phyloP scores from a whole-genome alignment of 2,888 invertebrate species.

The Thumatha senex region DNA sequence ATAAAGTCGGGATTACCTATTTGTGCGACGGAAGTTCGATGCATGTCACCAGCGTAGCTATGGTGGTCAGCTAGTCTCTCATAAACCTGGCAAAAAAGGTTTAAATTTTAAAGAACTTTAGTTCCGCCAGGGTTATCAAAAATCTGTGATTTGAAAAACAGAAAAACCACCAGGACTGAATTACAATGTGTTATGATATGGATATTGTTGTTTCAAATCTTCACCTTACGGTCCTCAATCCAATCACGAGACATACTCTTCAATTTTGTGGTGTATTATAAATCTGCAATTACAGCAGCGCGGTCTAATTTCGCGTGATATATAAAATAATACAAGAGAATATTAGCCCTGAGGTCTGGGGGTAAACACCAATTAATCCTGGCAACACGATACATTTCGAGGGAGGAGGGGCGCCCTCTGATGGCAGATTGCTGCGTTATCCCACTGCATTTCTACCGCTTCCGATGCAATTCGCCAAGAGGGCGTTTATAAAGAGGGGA shows the following conservation, averaged over 20 bases:
- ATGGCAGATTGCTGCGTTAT: constrained; percentile 74
- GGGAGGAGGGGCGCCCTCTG: constrained; percentile 53
- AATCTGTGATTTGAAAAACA: no score
- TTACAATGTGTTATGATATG: no score
- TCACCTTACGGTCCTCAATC: constrained; percentile 23
- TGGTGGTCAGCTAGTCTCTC: no score
- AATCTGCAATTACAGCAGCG: constrained; percentile 63
- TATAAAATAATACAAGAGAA: constrained; percentile 63
- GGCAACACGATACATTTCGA: constrained; percentile 71
- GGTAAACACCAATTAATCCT: constrained; percentile 81
- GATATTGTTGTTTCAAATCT: constrained; percentile 11
- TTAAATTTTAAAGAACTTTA: no score
- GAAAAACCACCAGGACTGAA: no score
- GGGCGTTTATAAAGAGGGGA: constrained; percentile 47
- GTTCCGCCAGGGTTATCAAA: no score
- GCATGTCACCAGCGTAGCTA: no score
- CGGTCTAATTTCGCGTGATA: constrained; percentile 74
- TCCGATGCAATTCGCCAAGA: constrained; percentile 62
- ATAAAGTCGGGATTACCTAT: no score
- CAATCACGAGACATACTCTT: constrained; percentile 46
- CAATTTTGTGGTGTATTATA: constrained; percentile 56
- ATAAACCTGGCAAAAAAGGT: no score
- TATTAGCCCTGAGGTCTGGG: constrained; percentile 61
- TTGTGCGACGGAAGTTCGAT: no score
- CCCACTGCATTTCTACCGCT: constrained; percentile 77